Base-by-base conservation (phyloP, 2,888 invertebrate genomes). In the Rhagonycha fulva region DNA sequence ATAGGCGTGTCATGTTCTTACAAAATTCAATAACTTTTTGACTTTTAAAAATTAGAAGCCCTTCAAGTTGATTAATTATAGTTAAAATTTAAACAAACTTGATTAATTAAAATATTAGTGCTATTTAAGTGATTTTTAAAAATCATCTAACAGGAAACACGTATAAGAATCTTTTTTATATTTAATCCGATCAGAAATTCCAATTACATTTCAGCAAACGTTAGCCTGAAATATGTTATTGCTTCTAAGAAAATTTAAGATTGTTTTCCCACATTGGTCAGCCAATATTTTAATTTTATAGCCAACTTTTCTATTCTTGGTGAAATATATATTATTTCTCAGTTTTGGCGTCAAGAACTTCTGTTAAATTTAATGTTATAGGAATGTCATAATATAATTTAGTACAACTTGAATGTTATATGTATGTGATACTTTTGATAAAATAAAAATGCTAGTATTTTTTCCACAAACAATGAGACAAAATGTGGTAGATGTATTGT, bases 271-370 rank as follows among this genome's bases (percentile, higher is more conserved):
- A 83, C 84, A 83, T 82, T 84, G 84, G 84, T 83, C 84, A 84
- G 84, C 84, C 85, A 83, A 85, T 84, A 85, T 85, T 85, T 85
- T 84, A 85, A 85, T 84, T 85, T 85, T 84, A 85, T 85, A 81
- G 84, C 83, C 80, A 82, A 82, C 83, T 82, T 84, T 83, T 82
- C 82, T 81, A 83, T 84, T 83, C 76, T 68, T 76, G 78, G 76
- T 71, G 79, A 78, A 77, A 80, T 82, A 81, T 81, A 81, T 83
- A 81, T 83, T 79, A 79, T 77, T 75, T 77, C 77, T 62, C 72
- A 72, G 77, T 79, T 74, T 75, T 68, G 62, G 68, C 77, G 73
- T 77, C 77, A 76, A 76, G 70, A 79, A 77, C 76, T 70, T 74
- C 74, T 77, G 79, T 74, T 75, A 76, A 77, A 63, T 79, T 77